Evolutionary conservation across 35 echinoderm and acorn worm species (phyloP), one percentile per base, ranked within the genome.

Genomic region (Ptychodera flava): DNA sequence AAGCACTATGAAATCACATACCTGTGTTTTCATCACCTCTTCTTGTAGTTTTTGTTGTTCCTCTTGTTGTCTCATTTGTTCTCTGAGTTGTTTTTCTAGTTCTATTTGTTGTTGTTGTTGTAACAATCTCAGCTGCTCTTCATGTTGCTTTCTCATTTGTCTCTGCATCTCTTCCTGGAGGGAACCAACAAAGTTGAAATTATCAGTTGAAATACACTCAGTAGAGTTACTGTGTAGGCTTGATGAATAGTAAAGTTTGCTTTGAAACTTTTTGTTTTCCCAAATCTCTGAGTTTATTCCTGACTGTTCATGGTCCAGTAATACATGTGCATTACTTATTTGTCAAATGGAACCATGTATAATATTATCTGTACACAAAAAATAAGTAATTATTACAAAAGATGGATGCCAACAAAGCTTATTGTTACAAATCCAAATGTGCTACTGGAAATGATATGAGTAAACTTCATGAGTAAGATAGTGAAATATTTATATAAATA

Each of bases 11-110:
- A n/a, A n/a, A n/a, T n/a, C n/a, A 80, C 78, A 6, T 34, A 83
- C 82, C 35, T 37, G 34, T 83, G 33, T 36, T 83, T 34, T 36
- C 82, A 83, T 35, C 33, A 83, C 29, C 35, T 83, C 33, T 31
- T 83, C 33, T 83, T 83, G 82, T 1, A 83, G 16, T 36, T 15
- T 83, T 15, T 36, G 35, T 83, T 83, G 82, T 37, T 83, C 82
- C 35, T 83, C 82, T 31, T 83, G 82, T 36, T 83, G 82, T 30
- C 37, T 83, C 2, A 83, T 33, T 83, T 83, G 34, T 30, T 83
- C 82, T 36, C 45, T 64, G 35, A 83, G 82, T 83, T 83, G 82
- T 37, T 36, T 34, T 30, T 83, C 82, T 35, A 83, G 34, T 16
- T 33, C 82, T 16, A 30, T 35, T 35, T 83, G 82, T 30, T 83